Evolutionary conservation across 2,113 vertebrate species (phyloP), one percentile per base, ranked within the genome.

Genomic region (Syrrhaptes paradoxus): DNA sequence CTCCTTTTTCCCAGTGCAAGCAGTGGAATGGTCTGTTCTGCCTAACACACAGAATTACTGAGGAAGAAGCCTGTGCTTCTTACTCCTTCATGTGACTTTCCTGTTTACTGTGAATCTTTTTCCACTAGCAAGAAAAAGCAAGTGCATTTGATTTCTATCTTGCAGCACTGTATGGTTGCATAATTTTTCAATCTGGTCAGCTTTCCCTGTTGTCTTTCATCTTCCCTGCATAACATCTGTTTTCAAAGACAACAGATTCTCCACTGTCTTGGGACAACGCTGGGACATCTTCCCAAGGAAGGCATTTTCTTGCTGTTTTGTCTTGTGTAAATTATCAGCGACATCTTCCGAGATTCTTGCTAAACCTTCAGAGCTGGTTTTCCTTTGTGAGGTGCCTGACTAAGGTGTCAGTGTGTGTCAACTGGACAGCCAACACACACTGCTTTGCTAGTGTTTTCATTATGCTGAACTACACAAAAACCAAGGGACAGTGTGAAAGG

Each of bases 301-400:
- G 77, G 65, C 59, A 90, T 96, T 95, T 96, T 94, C 8, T 26
- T 79, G 63, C 85, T n/a, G 87, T 82, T 96, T 95, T 96, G 92
- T 74, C 65, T 93, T 93, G 95, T 96, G 70, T 90, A 97, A 98
- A 97, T 97, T 95, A 96, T 79, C 92, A 97, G 94, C 11, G 21
- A 95, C 84, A 90, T 90, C 90, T 84, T 95, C 91, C 76, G 84
- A 94, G 94, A 89, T 48, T 72, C 84, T 73, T 66, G 46, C 89
- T 94, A 92, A 93, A 84, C 75, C 63, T 97, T 80, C 15, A 17
- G 86, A 85, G 73, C 63, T 68, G 5, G 71, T 97, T 97, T 80
- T 92, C 72, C 68, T 86, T 59, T 68, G 82, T 74, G 95, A 95
- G 52, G 65, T 90, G 93, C 92, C 78, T 49, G 32, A 94, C 82